Base-by-base conservation (phyloP, 1,140 invertebrate genomes). In the Cydia strobilella region DNA sequence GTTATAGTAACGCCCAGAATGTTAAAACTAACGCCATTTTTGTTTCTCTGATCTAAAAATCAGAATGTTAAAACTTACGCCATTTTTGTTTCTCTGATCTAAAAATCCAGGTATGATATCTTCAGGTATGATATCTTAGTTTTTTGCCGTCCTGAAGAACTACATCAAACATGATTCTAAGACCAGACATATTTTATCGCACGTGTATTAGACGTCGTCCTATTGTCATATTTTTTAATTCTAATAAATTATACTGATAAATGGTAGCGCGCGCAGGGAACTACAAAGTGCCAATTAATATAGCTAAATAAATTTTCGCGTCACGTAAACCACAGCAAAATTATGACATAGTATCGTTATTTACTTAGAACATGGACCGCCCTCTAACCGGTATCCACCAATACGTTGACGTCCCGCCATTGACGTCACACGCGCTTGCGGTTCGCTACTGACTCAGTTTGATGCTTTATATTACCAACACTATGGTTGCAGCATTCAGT, bases 351-450 rank as follows among this genome's bases (percentile, higher is more conserved):
- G 54, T 59, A 69, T 39, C 65, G 65, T 69, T 31, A 69, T 69
- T 42, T 69, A 35, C n/a, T 35, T 69, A 69, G 27, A 59, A 59
- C 54, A 35, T 35, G 31, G 27, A 42, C n/a, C 65, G 65, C 65
- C 65, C 31, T 18, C 63, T 59, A 59, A 59, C 65, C 7, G 65
- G 65, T 35, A 69, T 69, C 31, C 15, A 18, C 25, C 25, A 31
- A 65, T 65, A 12, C 27, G 65, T 69, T 35, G 65, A 69, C 65
- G 31, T 65, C 27, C 54, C 54, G 54, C 18, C 42, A 73, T 73
- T 73, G 72, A 73, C 72, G 72, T 73, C 72, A 73, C 18, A 12
- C 54, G 72, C 72, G 72, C 35, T 13, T 73, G 72, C 72, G 72
- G 45, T 51, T 13, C n/a, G 3, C 72, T 5, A 48, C 72, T 73